These are phyloP conservation scores for Silurus asotus DNA, from an alignment of 2,113 vertebrate genomes.

Conservation along the genomic window DNA sequence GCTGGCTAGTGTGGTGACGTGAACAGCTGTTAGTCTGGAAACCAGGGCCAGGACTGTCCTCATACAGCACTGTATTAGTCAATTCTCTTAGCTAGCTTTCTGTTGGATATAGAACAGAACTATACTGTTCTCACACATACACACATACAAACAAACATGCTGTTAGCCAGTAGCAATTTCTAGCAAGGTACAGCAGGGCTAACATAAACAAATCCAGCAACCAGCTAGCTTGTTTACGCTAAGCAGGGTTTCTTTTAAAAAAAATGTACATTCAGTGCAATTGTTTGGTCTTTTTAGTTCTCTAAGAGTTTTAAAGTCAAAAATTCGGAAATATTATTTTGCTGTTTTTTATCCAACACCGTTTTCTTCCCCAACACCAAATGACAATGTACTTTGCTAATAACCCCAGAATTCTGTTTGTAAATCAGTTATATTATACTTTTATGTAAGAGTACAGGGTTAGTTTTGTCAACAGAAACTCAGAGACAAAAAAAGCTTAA, in stretches of 20 bases:
- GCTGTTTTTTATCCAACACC: neutral
- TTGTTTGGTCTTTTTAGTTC: neutral
- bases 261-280: neutral
- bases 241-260: neutral
- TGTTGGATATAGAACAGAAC: neutral
- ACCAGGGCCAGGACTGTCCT: neutral
- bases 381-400: neutral
- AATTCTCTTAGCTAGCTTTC: neutral
- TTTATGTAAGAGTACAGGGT: neutral
- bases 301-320: neutral
- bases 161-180: neutral
- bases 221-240: neutral
- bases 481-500: neutral
- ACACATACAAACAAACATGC: neutral
- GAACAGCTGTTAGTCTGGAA: conserved; percentile 34
- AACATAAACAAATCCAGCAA: neutral
- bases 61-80: neutral
- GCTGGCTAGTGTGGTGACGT: neutral
- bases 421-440: neutral
- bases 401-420: neutral
- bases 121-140: neutral
- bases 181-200: neutral
- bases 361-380: neutral
- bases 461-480: neutral
- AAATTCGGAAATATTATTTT: conserved; percentile 44